These are phyloP conservation scores for Bagarius yarrelli DNA, from an alignment of 2,113 vertebrate species.

Conservation along the genomic window DNA sequence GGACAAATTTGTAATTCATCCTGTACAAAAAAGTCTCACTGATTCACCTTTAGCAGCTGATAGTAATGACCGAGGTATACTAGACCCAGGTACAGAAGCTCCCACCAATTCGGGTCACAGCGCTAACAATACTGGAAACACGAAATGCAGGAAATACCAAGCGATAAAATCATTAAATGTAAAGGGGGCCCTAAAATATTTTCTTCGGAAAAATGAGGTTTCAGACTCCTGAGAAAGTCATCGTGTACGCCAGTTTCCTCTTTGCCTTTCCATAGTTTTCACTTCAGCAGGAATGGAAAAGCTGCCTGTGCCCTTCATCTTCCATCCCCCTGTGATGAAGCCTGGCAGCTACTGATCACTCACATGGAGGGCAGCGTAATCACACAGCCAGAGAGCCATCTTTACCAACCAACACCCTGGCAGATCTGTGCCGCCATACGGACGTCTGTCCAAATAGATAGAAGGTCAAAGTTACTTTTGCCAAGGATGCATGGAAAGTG, in stretches of 20 bases:
- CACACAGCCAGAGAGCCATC: constrained; percentile 48
- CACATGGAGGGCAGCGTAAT: constrained; percentile 48
- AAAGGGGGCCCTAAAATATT: too few species aligned
- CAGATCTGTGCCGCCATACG: not conserved
- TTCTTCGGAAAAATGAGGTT: too few species aligned
- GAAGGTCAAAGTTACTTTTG: constrained; percentile 38
- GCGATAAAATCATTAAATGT: too few species aligned
- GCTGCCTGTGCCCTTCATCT: constrained; percentile 18
- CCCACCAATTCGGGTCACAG: too few species aligned
- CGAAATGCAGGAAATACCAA: too few species aligned
- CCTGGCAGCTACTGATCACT: constrained; percentile 41
- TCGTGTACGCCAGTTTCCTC: constrained; percentile 7
- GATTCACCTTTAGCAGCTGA: too few species aligned
- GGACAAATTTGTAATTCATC: too few species aligned
- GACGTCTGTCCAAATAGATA: constrained; percentile 39
- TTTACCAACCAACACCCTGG: not conserved
- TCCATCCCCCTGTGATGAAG: constrained; percentile 17
- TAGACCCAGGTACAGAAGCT: too few species aligned
- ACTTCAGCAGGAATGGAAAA: not conserved
- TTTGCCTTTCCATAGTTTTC: constrained; percentile 1
- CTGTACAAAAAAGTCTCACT: too few species aligned
- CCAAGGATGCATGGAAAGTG: constrained; percentile 38
- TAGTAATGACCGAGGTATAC: too few species aligned
- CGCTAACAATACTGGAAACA: too few species aligned
- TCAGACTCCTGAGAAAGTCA: too few species aligned